phyloP scores from a whole-genome alignment of 2,797 vertebrate species.

The Clarias pachynema region DNA sequence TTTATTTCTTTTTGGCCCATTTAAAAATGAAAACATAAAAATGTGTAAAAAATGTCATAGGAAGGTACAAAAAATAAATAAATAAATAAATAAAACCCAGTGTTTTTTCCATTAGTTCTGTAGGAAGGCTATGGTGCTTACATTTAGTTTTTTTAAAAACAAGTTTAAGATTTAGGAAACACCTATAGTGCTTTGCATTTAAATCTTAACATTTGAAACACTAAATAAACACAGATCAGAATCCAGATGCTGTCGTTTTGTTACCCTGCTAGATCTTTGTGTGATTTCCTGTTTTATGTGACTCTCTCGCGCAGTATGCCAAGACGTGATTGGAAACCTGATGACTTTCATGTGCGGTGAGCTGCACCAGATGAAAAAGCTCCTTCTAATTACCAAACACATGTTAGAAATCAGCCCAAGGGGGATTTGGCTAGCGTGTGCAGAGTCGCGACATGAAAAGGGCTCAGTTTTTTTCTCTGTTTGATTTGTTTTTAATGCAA shows the following conservation, averaged over 20 bases:
- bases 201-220: not conserved
- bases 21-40: not conserved
- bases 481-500: slow-evolving; percentile 55
- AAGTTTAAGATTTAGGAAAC: not conserved
- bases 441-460: slow-evolving; percentile 44
- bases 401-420: slow-evolving; percentile 54
- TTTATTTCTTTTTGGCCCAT: too few relatives aligned
- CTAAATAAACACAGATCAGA: not conserved
- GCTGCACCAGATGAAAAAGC: slow-evolving; percentile 53
- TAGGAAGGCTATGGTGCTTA: not conserved
- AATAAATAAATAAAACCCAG: not conserved
- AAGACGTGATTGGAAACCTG: slow-evolving; percentile 51
- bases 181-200: not conserved
- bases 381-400: slow-evolving; percentile 59
- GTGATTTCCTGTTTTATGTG: not conserved
- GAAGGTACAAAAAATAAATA: not conserved
- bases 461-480: slow-evolving; percentile 36
- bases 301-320: not conserved
- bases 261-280: not conserved
- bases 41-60: not conserved
- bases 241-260: not conserved
- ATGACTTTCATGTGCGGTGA: slow-evolving; percentile 54
- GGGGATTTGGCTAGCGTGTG: slow-evolving; percentile 46
- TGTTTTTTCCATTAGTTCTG: too few relatives aligned
- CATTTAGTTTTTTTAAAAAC: not conserved